A percentile compares a stretch with the other conserved stretches of the same genome.
These are phyloP conservation scores for Lumbricus terrestris DNA, from an alignment of 2,888 invertebrate genomes.

Conservation along the genomic window DNA sequence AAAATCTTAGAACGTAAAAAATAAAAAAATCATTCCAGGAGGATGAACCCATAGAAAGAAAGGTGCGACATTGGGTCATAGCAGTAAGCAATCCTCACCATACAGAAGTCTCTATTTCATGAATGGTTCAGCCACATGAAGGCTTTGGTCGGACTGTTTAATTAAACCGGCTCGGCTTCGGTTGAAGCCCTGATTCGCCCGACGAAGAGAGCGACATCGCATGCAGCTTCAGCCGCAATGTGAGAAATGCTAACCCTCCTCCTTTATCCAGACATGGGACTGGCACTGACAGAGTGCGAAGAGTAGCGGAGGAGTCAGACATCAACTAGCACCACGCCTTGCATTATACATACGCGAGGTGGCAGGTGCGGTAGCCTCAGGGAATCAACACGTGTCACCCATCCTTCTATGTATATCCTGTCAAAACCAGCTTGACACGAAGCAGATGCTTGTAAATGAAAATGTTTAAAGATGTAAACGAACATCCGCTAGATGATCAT, in stretches of 20 bases:
- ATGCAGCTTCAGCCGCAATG: neutral
- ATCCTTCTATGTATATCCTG: neutral
- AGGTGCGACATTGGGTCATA: too few species aligned
- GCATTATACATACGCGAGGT: neutral
- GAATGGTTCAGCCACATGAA: neutral
- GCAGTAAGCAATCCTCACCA: too few species aligned
- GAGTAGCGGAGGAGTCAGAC: too few species aligned
- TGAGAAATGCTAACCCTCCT: too few species aligned
- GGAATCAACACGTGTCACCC: neutral
- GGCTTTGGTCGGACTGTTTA: neutral
- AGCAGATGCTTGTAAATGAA: neutral
- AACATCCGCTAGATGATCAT: neutral
- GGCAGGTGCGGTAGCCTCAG: neutral
- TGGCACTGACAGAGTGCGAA: too few species aligned
- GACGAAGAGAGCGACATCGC: neutral
- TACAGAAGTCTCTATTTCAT: neutral
- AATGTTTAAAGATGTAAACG: neutral
- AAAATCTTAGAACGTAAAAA: too few species aligned
- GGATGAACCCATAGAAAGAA: too few species aligned
- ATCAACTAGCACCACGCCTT: too few species aligned
- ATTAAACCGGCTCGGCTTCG: neutral
- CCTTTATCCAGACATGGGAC: too few species aligned
- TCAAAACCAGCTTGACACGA: neutral
- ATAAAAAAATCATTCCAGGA: too few species aligned
- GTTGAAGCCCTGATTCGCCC: neutral